Evolutionary conservation across 1,140 invertebrate species (phyloP).

Genomic region (Cydia amplana): DNA sequence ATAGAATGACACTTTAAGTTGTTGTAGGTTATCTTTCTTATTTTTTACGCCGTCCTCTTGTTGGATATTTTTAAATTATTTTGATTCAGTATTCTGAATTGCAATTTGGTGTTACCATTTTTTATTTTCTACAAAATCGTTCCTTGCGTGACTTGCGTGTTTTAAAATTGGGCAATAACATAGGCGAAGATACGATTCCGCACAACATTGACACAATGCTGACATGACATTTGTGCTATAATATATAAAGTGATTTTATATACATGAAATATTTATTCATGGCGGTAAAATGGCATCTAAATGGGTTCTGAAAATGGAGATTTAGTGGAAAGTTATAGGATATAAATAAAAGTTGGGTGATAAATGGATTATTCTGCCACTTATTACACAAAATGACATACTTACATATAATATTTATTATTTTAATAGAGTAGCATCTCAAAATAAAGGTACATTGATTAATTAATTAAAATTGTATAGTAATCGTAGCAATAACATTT

Average conservation of each 20-base stretch:
- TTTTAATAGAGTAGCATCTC: too few species aligned
- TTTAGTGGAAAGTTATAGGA: conserved; percentile 50
- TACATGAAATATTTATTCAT: not conserved
- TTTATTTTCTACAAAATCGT: not conserved
- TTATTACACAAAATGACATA: not conserved
- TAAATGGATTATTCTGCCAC: not conserved
- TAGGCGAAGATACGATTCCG: not conserved
- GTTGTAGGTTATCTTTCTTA: too few species aligned
- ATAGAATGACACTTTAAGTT: too few species aligned
- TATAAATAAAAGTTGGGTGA: not conserved
- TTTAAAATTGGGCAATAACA: not conserved
- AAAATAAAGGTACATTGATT: too few species aligned
- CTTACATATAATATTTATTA: too few species aligned
- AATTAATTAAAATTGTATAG: too few species aligned
- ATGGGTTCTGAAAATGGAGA: conserved; percentile 49
- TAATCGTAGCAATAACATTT: too few species aligned
- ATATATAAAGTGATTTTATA: not conserved
- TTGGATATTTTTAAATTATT: too few species aligned
- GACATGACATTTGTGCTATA: conserved; percentile 1
- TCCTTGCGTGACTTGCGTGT: not conserved
- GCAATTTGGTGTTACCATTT: not conserved
- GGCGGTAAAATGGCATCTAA: not conserved
- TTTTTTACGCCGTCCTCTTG: too few species aligned
- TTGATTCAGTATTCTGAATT: too few species aligned
- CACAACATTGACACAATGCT: conserved; percentile 3